These are phyloP conservation scores for Stegostoma tigrinum DNA, from an alignment of 2,113 vertebrate genomes.

Conservation along the genomic window DNA sequence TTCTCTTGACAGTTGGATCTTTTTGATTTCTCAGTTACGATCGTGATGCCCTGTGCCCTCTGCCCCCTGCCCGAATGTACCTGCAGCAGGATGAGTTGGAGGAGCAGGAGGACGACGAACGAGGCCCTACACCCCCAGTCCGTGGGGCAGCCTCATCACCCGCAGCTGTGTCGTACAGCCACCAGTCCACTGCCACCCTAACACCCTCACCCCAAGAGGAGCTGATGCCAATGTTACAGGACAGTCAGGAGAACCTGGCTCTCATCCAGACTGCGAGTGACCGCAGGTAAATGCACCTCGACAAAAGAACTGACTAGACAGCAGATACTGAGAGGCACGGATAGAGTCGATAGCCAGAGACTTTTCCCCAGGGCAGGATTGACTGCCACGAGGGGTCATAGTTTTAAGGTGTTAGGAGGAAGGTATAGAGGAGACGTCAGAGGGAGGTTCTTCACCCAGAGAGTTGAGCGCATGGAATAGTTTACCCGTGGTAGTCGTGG, in stretches of 20 bases:
- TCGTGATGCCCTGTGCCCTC: slow-evolving; percentile 78
- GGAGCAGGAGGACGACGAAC: slow-evolving; percentile 72
- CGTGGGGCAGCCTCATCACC: slow-evolving; percentile 91
- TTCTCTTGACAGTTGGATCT: background rate
- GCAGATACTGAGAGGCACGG: too few relatives aligned
- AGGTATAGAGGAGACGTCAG: too few relatives aligned
- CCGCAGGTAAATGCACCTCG: slow-evolving; percentile 64
- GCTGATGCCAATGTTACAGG: slow-evolving; percentile 89
- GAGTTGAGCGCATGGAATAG: too few relatives aligned
- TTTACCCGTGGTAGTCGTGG: too few relatives aligned
- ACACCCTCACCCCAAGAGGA: slow-evolving; percentile 96
- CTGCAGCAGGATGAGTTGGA: slow-evolving; percentile 90
- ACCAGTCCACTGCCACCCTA: slow-evolving; percentile 94
- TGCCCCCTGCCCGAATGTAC: slow-evolving; percentile 91
- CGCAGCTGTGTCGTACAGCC: slow-evolving; percentile 92
- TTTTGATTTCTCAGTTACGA: slow-evolving; percentile 68
- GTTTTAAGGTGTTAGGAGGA: too few relatives aligned
- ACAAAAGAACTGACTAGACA: background rate
- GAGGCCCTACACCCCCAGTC: slow-evolving; percentile 88
- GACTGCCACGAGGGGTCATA: too few relatives aligned
- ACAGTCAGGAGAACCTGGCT: slow-evolving; percentile 65
- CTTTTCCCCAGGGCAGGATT: too few relatives aligned
- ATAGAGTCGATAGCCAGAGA: too few relatives aligned
- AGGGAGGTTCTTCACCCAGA: too few relatives aligned
- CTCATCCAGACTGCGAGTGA: slow-evolving; percentile 67